Percentiles rank a stretch among this genome's conserved stretches.
Conservation (phyloP, 1,140 invertebrate genomes). For the Teleogryllus occipitalis region DNA sequence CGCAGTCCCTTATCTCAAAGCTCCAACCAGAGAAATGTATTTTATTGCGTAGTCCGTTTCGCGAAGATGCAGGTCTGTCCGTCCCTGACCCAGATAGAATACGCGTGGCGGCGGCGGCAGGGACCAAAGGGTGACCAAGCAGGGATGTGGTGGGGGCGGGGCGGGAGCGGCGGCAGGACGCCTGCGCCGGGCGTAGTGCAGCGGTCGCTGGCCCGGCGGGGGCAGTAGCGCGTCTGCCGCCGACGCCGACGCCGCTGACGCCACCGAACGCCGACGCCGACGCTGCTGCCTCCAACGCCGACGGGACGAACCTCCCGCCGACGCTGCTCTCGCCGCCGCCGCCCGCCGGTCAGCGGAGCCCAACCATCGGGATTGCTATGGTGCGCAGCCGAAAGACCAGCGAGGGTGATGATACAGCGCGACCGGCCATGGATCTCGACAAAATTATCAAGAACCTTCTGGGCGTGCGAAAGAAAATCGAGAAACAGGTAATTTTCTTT, state of each 20-base stretch:
- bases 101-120: neutral
- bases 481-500: slow-evolving; percentile 27
- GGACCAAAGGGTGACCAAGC: neutral
- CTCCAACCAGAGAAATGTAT: too few relatives aligned
- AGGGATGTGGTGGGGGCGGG: neutral
- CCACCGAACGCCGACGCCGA: too few relatives aligned
- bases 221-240: neutral
- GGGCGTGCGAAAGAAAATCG: slow-evolving; percentile 28
- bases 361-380: neutral
- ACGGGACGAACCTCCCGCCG: too few relatives aligned
- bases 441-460: slow-evolving; percentile 29
- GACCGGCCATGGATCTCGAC: slow-evolving; percentile 27
- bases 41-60: too few relatives aligned
- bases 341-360: neutral
- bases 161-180: neutral
- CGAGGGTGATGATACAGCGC: neutral
- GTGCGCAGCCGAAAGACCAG: neutral
- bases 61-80: neutral
- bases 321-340: neutral
- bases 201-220: neutral
- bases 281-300: too few relatives aligned
- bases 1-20: too few relatives aligned
- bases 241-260: neutral
- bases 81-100: neutral
- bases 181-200: too few relatives aligned